Percentiles rank a stretch among this genome's conserved stretches.
phyloP scores from a whole-genome alignment of 2,888 invertebrate species.

The Calameuta filiformis region DNA sequence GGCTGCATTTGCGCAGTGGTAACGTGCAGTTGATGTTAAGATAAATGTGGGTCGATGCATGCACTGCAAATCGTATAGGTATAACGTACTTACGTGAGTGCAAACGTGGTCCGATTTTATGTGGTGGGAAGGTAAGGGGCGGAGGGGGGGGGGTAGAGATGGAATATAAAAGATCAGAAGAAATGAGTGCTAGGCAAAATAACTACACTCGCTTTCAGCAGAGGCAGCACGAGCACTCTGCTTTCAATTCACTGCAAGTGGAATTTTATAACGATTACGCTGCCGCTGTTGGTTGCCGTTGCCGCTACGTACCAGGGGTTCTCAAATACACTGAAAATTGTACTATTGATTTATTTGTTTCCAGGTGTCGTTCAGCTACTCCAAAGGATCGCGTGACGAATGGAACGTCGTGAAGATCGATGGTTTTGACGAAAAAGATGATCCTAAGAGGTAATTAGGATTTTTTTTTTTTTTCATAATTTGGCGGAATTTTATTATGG shows the following conservation, averaged over 20 bases:
- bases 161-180: background rate
- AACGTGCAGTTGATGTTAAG: background rate
- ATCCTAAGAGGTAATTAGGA: slow-evolving; percentile 80
- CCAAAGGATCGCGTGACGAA: slow-evolving; percentile 78
- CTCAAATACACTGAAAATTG: background rate
- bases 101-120: background rate
- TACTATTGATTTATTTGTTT: slow-evolving; percentile 38
- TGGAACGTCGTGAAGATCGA: slow-evolving; percentile 89
- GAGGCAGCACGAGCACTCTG: background rate
- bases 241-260: background rate
- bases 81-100: background rate
- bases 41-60: background rate
- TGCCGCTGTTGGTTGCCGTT: background rate
- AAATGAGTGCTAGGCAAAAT: background rate
- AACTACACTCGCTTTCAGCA: background rate
- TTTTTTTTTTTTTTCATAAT: slow-evolving; percentile 14
- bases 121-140: rapidly evolving
- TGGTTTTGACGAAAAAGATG: slow-evolving; percentile 82
- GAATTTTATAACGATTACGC: background rate
- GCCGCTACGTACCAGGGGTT: background rate
- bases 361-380: slow-evolving; percentile 90
- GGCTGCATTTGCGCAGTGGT: background rate
- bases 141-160: background rate
- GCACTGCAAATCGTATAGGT: background rate
- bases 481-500: background rate